Conservation (phyloP, 1,140 invertebrate genomes). For the Anastatus disparis region DNA sequence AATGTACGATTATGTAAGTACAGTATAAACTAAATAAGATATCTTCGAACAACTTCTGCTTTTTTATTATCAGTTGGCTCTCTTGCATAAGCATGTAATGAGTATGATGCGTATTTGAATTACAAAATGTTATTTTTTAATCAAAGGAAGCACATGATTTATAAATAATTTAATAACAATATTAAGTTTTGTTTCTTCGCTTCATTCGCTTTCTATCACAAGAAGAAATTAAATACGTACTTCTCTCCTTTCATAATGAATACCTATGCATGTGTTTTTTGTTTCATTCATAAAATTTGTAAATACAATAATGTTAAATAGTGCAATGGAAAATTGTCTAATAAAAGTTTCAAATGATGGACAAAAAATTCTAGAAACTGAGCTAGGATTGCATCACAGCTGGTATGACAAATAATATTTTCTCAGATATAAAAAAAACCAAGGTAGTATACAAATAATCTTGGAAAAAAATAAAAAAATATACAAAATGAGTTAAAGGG, state of each 20-base stretch:
- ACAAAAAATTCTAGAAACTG: not conserved
- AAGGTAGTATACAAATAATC: too few species aligned
- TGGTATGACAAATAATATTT: slow-evolving; percentile 25
- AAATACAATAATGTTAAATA: slow-evolving; percentile 36
- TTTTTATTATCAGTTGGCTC: slow-evolving; percentile 61
- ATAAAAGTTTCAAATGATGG: too few species aligned
- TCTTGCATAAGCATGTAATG: slow-evolving; percentile 46
- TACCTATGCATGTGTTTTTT: slow-evolving; percentile 42
- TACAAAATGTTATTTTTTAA: slow-evolving; percentile 16
- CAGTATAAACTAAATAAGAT: slow-evolving; percentile 1
- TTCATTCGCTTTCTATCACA: slow-evolving; percentile 54
- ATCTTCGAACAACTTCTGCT: slow-evolving; percentile 53
- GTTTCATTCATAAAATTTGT: slow-evolving; percentile 19
- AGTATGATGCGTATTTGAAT: slow-evolving; percentile 33
- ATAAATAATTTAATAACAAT: slow-evolving; percentile 34
- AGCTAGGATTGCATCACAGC: slow-evolving; percentile 24
- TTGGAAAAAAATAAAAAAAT: slow-evolving; percentile 16
- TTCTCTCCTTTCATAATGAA: slow-evolving; percentile 38
- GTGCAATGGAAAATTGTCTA: too few species aligned
- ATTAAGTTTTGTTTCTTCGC: slow-evolving; percentile 37
- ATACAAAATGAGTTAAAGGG: not conserved
- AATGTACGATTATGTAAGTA: not conserved
- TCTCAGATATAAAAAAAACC: too few species aligned
- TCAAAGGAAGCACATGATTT: slow-evolving; percentile 40
- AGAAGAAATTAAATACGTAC: slow-evolving; percentile 58